phyloP scores from a whole-genome alignment of 30 jellyfish, hydroid and myxozoan species.

The Calvadosia cruxmelitensis region DNA sequence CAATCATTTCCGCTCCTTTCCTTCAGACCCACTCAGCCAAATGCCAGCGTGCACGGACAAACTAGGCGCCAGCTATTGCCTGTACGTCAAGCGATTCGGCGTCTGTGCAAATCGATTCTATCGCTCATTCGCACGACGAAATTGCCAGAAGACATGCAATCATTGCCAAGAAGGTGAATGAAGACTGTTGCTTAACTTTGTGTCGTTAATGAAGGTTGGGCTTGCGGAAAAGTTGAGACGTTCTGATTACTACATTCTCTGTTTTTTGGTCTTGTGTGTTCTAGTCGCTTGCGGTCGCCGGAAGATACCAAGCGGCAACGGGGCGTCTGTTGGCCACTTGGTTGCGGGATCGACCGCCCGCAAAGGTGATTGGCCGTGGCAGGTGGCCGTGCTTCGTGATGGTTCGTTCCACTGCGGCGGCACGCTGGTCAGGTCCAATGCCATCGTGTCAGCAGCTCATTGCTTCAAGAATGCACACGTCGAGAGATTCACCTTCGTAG shows the following conservation, averaged over 20 bases:
- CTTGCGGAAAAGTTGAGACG: no score
- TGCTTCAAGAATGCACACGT: conserved; percentile 21
- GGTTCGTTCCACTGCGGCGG: conserved; percentile 71
- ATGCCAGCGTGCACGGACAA: background rate
- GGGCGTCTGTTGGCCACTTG: conserved; percentile 1
- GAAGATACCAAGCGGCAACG: no score
- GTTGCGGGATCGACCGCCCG: conserved; percentile 43
- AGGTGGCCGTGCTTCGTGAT: conserved; percentile 37
- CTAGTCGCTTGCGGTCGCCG: no score
- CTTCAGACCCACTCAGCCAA: background rate
- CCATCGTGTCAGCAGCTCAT: conserved; percentile 78
- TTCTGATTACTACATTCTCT: no score
- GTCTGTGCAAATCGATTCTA: background rate
- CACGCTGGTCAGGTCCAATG: conserved; percentile 35
- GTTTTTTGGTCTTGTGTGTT: no score
- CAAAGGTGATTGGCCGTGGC: conserved; percentile 92
- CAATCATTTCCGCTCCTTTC: background rate
- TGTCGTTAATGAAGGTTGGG: no score
- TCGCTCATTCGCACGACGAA: background rate
- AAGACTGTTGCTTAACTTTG: no score
- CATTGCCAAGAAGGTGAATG: no score
- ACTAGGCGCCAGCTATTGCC: background rate
- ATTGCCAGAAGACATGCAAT: conserved; percentile 18
- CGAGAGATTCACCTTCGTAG: background rate
- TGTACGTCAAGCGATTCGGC: background rate